These are phyloP conservation scores for Halcyon malimbica DNA, from an alignment of 2,113 vertebrate species.

Conservation along the genomic window DNA sequence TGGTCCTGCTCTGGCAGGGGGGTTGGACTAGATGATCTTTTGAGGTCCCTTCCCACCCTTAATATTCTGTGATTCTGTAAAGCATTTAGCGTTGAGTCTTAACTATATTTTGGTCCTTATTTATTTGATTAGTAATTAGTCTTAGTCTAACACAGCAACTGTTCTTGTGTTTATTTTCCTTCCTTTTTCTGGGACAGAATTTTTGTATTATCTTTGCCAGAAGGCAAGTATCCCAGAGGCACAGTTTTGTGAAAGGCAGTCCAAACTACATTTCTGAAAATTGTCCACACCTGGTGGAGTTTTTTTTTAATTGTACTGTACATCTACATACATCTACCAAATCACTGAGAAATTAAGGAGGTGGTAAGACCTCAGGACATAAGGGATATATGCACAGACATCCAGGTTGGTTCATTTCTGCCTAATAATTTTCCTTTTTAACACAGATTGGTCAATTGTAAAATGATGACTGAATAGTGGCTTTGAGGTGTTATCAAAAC, in stretches of 20 bases:
- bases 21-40: no score
- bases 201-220: background rate
- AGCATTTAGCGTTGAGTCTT: background rate
- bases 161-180: background rate
- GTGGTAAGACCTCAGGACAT: background rate
- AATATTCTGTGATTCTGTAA: background rate
- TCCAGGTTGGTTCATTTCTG: background rate
- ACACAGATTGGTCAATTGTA: background rate
- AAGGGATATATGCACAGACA: background rate
- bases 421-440: background rate
- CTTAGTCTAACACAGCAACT: background rate
- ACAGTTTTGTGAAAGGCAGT: background rate
- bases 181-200: background rate
- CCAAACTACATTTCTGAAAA: background rate
- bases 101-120: background rate
- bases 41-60: no score
- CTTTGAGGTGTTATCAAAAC: background rate
- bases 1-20: no score
- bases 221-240: background rate
- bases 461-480: background rate
- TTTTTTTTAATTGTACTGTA: background rate
- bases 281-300: background rate
- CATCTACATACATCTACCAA: background rate
- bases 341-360: background rate
- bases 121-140: background rate